Evolutionary conservation across 2,797 vertebrate genomes (phyloP).

Genomic region (Artibeus jamaicensis): DNA sequence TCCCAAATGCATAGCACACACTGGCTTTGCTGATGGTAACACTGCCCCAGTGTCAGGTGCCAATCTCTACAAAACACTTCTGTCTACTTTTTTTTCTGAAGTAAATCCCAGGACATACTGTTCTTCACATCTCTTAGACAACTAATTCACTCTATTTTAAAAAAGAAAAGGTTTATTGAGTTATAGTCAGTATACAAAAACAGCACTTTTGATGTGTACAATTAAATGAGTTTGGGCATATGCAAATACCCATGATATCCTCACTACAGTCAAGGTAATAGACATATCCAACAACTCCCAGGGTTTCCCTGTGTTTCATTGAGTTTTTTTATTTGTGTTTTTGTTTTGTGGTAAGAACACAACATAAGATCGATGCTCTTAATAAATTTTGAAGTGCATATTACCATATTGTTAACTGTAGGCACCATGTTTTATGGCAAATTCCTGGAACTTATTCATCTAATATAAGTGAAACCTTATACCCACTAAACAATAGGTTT

Average conservation of each 20-base stretch:
- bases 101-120: not conserved
- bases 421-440: not conserved
- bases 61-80: not conserved
- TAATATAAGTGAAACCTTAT: not conserved
- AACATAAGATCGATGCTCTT: not conserved
- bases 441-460: not conserved
- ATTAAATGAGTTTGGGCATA: not conserved
- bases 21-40: not conserved
- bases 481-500: not conserved
- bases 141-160: not conserved
- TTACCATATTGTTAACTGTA: not conserved
- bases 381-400: not conserved
- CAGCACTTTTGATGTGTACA: not conserved
- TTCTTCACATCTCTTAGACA: not conserved
- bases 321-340: not conserved
- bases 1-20: not conserved
- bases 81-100: not conserved
- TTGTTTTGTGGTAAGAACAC: not conserved
- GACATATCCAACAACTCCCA: not conserved
- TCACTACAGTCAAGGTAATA: not conserved
- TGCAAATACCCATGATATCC: not conserved
- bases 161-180: not conserved
- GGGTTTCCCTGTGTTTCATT: not conserved
- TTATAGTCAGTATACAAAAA: not conserved
- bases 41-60: not conserved